Evolutionary conservation across 2,113 vertebrate species (phyloP).

Genomic region (Echinops telfairi): DNA sequence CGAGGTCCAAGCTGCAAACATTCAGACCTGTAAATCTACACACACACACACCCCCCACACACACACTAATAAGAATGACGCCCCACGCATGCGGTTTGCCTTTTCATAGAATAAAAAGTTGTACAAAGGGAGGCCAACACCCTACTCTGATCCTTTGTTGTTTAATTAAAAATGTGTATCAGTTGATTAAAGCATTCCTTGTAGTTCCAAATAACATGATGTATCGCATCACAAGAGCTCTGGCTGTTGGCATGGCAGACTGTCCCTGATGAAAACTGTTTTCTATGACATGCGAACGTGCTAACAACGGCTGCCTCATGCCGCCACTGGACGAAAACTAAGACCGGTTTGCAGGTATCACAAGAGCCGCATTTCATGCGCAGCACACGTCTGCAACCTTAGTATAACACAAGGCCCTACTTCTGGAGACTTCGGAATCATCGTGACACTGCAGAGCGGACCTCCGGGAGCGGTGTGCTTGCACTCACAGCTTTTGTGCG

Average conservation of each 20-base stretch:
- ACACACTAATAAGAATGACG: neutral
- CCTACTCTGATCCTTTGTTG: constrained; percentile 22
- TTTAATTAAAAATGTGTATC: constrained; percentile 55
- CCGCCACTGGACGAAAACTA: neutral
- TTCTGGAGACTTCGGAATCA: constrained; percentile 36
- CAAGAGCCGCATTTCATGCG: neutral
- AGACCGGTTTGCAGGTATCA: constrained; percentile 32
- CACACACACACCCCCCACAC: neutral
- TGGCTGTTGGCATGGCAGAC: neutral
- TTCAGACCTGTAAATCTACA: neutral
- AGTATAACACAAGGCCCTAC: constrained; percentile 36
- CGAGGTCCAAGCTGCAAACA: constrained; percentile 39
- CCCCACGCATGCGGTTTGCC: neutral
- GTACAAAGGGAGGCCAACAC: neutral
- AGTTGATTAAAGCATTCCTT: constrained; percentile 45
- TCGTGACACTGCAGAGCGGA: constrained; percentile 25
- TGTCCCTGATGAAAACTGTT: constrained; percentile 6
- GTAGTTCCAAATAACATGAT: constrained; percentile 46
- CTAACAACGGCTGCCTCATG: neutral
- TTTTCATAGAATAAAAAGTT: neutral
- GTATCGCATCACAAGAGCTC: neutral
- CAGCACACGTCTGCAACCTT: constrained; percentile 21
- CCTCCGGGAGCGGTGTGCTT: neutral
- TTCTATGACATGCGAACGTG: neutral
- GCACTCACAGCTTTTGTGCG: neutral